These are phyloP conservation scores for Todus mexicanus DNA, from an alignment of 2,797 vertebrate species.

Conservation along the genomic window DNA sequence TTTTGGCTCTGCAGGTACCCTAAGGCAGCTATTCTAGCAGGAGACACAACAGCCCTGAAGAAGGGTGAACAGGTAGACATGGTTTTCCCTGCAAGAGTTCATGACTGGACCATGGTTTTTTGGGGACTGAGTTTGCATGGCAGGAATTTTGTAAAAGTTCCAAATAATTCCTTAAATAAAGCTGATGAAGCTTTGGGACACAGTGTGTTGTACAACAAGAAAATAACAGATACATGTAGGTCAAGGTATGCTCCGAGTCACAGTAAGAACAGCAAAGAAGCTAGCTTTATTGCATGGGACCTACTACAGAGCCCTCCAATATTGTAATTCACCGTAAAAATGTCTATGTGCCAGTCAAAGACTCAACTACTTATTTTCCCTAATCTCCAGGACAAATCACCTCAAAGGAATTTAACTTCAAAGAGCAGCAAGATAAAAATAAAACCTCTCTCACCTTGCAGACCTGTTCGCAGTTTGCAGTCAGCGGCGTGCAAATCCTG, in stretches of 20 bases:
- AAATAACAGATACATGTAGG: not conserved
- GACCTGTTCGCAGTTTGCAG: not conserved
- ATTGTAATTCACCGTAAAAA: not conserved
- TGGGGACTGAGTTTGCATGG: not conserved
- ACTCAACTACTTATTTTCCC: not conserved
- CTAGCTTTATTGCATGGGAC: not conserved
- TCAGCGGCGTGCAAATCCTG: not conserved
- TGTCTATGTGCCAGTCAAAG: not conserved
- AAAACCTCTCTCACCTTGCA: slow-evolving; percentile 7
- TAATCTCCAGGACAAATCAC: slow-evolving; percentile 25
- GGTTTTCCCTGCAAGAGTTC: not conserved
- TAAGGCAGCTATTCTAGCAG: not conserved
- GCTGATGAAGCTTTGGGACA: not conserved
- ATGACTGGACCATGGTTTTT: not conserved
- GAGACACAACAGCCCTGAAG: not conserved
- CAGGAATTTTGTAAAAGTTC: not conserved
- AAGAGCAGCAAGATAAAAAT: slow-evolving; percentile 2
- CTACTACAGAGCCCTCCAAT: not conserved
- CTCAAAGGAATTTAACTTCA: slow-evolving; percentile 37
- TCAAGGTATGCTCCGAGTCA: not conserved
- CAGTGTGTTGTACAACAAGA: not conserved
- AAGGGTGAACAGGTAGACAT: not conserved
- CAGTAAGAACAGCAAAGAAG: not conserved
- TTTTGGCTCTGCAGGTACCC: not conserved
- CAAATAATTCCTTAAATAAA: not conserved